phyloP scores from a whole-genome alignment of 2,888 invertebrate species.

The Apamea epomidion region DNA sequence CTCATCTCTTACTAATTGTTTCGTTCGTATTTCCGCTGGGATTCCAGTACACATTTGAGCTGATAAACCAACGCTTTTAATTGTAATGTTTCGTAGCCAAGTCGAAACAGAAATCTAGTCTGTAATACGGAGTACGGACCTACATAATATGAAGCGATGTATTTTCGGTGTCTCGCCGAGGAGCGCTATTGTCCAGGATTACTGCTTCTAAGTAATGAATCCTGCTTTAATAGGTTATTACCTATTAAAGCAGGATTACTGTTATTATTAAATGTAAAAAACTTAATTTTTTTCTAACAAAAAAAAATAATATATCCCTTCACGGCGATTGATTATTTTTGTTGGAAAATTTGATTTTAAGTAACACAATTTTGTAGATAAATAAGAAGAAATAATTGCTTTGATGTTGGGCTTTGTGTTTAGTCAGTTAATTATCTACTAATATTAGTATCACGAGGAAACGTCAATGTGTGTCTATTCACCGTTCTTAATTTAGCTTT shows the following conservation, averaged over 20 bases:
- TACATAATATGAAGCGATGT: slow-evolving; percentile 4
- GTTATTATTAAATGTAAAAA: not conserved
- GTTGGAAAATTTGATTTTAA: not conserved
- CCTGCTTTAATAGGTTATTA: not conserved
- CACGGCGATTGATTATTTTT: not conserved
- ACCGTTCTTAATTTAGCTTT: not conserved
- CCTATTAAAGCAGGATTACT: too few relatives aligned
- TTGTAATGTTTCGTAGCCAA: not conserved
- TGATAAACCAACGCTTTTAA: slow-evolving; percentile 20
- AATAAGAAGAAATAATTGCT: not conserved
- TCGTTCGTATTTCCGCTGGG: not conserved
- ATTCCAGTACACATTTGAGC: slow-evolving; percentile 2
- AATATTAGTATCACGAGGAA: not conserved
- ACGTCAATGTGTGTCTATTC: not conserved
- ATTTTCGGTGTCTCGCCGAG: slow-evolving; percentile 4
- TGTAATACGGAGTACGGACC: slow-evolving; percentile 3
- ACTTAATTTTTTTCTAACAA: not conserved
- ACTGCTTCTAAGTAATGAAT: slow-evolving; percentile 13
- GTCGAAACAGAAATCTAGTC: slow-evolving; percentile 15
- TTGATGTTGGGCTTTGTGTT: not conserved
- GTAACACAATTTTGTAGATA: not conserved
- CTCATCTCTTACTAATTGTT: slow-evolving; percentile 8
- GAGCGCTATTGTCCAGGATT: not conserved
- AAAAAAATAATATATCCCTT: not conserved
- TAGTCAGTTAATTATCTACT: not conserved